Base-by-base conservation (phyloP, 53 echinoderm and acorn worm genomes). In the Holothuria leucospilota region DNA sequence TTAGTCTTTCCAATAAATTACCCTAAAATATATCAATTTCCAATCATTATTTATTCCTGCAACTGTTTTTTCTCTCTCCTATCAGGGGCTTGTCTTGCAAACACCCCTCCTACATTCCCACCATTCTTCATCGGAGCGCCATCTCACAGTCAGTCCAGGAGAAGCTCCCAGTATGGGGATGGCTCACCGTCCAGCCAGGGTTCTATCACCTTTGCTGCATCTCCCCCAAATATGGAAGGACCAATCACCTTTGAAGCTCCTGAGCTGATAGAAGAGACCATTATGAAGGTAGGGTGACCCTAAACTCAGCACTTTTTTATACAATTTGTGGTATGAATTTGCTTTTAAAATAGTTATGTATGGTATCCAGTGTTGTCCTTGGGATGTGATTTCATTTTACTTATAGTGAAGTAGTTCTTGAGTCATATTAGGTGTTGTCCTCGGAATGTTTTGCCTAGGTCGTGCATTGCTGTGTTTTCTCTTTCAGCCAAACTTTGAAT, bases 211-310 rank as follows among this genome's bases (percentile, higher is more conserved):
- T 99, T 95, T 70, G 95, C 95, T 51, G 90, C 99, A 30, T 99
- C 99, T 10, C 99, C 99, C 20, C 95, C 99, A 20, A 95, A 95
- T 64, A 99, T 99, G 99, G 92, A 95, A 87, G 99, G 99, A 27
- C 95, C 95, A 11, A 99, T 99, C 90, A 92, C 87, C 68, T 99
- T 99, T 78, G 94, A 95, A 34, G 95, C 99, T 21, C 99, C 99
- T 10, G 99, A 99, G 39, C 94, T 99, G 3, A 92, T 95, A 8
- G 99, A 99, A 65, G 99, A 99, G 75, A 99, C 99, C 29, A 82
- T 99, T 1, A 86, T 99, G 40, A 95, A 93, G 90, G 98, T 97
- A 51, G 87, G 46, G 11, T 46, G 8, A 8, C 0, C 11, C 0
- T 46, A 46, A 46, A 46, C 46, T 46, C 11, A 11, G 8, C 46